Evolutionary conservation across 92 coral and sea anemone genomes (phyloP).

Genomic region (Heteractis magnifica): DNA sequence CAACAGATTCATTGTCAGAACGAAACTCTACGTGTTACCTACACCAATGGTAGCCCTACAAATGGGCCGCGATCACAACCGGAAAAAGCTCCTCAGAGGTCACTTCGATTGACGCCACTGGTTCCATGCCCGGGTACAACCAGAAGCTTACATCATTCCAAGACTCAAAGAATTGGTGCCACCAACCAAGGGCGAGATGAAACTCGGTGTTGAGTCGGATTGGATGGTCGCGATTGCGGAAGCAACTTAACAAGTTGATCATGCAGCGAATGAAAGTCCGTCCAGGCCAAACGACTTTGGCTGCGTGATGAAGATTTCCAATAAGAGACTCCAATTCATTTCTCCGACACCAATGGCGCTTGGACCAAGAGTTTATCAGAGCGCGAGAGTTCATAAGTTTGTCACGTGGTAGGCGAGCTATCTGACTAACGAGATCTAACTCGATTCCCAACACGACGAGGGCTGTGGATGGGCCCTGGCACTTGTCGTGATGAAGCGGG

Average conservation of each 20-base stretch:
- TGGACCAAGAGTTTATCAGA: constrained; percentile 5
- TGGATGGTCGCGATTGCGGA: constrained; percentile 3
- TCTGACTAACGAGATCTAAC: no score
- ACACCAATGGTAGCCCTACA: constrained; percentile 35
- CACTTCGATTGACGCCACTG: neutral
- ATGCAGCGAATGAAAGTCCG: constrained; percentile 34
- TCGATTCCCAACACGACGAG: no score
- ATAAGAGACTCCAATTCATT: neutral
- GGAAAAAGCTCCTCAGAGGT: constrained; percentile 30
- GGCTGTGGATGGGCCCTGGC: neutral
- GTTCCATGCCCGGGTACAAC: constrained; percentile 6
- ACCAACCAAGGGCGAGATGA: constrained; percentile 17
- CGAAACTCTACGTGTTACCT: constrained; percentile 6
- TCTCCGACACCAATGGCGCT: constrained; percentile 16
- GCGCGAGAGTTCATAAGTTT: neutral
- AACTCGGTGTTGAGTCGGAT: neutral
- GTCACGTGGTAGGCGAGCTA: no score
- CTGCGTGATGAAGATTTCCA: constrained; percentile 38
- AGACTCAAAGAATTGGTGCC: constrained; percentile 4
- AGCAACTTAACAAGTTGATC: constrained; percentile 27
- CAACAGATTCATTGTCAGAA: constrained; percentile 44
- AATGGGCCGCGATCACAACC: constrained; percentile 39
- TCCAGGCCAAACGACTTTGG: constrained; percentile 25
- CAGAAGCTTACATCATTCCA: constrained; percentile 26
- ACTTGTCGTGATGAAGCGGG: constrained; percentile 20